phyloP scores from a whole-genome alignment of 2,888 invertebrate genomes.

The Zaprionus bogoriensis region DNA sequence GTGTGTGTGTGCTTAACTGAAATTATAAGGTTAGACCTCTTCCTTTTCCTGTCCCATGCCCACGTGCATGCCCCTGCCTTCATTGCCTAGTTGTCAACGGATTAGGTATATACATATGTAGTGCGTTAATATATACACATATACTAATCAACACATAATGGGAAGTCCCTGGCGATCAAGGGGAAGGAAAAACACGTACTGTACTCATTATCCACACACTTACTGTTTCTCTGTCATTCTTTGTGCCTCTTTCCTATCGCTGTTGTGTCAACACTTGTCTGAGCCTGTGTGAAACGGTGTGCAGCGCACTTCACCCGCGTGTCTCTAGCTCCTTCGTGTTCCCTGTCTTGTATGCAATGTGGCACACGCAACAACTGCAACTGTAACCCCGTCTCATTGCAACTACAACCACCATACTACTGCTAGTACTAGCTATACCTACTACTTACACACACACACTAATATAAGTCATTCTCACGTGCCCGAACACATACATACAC shows the following conservation, averaged over 20 bases:
- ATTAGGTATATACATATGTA: neutral
- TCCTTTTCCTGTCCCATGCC: neutral
- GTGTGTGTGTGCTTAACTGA: slow-evolving; percentile 35
- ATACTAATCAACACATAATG: neutral
- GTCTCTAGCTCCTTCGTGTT: neutral
- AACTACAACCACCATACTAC: neutral
- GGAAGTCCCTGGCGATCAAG: neutral
- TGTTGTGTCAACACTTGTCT: slow-evolving; percentile 26
- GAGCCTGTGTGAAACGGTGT: slow-evolving; percentile 23
- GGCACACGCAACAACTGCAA: neutral
- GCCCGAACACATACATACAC: neutral
- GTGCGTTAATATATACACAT: neutral
- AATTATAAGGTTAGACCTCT: neutral
- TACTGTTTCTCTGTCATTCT: slow-evolving; percentile 3
- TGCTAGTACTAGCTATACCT: neutral
- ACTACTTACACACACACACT: neutral
- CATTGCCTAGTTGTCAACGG: neutral
- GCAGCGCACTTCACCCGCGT: neutral
- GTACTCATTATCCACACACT: neutral
- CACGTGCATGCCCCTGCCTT: too few species aligned
- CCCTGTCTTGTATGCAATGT: neutral
- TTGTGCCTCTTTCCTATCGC: slow-evolving; percentile 4
- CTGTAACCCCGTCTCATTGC: neutral
- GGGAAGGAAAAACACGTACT: neutral
- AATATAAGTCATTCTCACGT: neutral